A percentile compares a stretch with the other conserved stretches of the same genome.
Evolutionary conservation across 1,140 invertebrate genomes (phyloP).

Genomic region (Halesus radiatus): DNA sequence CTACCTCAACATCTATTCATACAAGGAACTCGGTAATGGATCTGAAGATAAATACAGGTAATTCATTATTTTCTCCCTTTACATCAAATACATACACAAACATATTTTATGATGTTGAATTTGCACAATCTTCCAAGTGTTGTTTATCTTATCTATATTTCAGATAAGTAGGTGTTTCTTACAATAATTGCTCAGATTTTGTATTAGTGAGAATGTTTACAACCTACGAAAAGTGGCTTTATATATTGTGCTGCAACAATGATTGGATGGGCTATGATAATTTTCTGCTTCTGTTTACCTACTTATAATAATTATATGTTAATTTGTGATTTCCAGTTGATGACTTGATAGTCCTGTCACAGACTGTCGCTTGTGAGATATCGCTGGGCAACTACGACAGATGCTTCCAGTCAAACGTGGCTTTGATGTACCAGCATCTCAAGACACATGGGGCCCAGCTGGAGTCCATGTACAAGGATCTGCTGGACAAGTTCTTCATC

Average conservation of each 20-base stretch:
- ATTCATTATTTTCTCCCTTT: not conserved
- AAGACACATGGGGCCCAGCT: constrained; percentile 81
- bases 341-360: constrained; percentile 79
- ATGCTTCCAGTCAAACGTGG: constrained; percentile 73
- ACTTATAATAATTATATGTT: not conserved
- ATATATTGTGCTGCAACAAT: not conserved
- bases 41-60: constrained; percentile 70
- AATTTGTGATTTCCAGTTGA: constrained; percentile 70
- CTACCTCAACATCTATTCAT: constrained; percentile 69
- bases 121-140: too few relatives aligned
- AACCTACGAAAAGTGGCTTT: too few relatives aligned
- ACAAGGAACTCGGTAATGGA: constrained; percentile 68
- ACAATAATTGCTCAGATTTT: too few relatives aligned
- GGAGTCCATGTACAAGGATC: constrained; percentile 83
- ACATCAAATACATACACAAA: too few relatives aligned
- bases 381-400: constrained; percentile 75
- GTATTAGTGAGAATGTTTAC: too few relatives aligned
- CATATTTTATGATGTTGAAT: too few relatives aligned
- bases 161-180: too few relatives aligned
- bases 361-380: constrained; percentile 78
- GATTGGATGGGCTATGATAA: not conserved
- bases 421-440: constrained; percentile 79
- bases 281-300: not conserved
- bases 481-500: constrained; percentile 78
- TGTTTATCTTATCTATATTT: too few relatives aligned